Evolutionary conservation across 2,113 vertebrate genomes (phyloP).

Genomic region (Eurypyga helias): DNA sequence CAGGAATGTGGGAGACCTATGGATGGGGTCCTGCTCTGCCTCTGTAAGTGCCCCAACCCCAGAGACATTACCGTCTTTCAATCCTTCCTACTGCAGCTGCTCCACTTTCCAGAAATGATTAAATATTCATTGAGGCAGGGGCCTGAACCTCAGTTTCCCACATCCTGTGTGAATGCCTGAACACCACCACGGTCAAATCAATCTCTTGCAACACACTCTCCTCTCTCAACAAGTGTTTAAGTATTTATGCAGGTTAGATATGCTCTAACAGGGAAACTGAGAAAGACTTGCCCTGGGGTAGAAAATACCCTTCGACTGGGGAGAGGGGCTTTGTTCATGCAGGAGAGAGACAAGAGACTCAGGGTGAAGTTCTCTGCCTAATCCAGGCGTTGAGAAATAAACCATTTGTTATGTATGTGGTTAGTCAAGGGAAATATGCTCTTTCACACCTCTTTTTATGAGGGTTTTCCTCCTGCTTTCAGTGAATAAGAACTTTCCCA

Average conservation of each 20-base stretch:
- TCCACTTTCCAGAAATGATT: conserved; percentile 34
- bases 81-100: not conserved
- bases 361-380: not conserved
- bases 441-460: not conserved
- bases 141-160: conserved; percentile 53
- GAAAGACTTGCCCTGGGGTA: not conserved
- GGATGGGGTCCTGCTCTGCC: not conserved
- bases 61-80: not conserved
- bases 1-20: not conserved
- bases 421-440: not conserved
- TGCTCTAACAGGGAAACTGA: not conserved
- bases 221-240: conserved; percentile 45
- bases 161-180: conserved; percentile 19
- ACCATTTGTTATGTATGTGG: not conserved
- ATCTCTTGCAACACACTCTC: not conserved
- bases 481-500: not conserved
- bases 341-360: not conserved
- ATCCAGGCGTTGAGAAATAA: not conserved
- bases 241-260: conserved; percentile 48
- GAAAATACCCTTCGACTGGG: not conserved
- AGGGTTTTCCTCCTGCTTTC: not conserved
- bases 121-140: conserved; percentile 23
- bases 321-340: not conserved
- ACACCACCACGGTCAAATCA: conserved; percentile 13
- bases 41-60: not conserved